These are phyloP conservation scores for Acipenser transmontanus DNA, from an alignment of 2,797 vertebrate species.

Conservation along the genomic window DNA sequence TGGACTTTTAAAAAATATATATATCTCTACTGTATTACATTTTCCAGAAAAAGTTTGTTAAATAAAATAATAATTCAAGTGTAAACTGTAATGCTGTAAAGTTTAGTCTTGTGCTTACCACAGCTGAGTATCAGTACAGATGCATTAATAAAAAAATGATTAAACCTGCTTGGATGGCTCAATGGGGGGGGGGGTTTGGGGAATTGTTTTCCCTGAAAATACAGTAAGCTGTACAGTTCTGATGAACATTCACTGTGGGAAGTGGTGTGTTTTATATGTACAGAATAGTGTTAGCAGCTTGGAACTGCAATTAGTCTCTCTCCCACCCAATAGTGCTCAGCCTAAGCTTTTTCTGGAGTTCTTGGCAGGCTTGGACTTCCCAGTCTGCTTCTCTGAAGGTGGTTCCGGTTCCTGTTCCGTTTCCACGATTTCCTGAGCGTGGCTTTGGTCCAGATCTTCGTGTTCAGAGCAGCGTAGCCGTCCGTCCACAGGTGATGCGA, in stretches of 20 bases:
- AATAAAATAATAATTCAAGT: constrained; percentile 60
- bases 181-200: constrained; percentile 57
- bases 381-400: constrained; percentile 32
- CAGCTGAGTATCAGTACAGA: constrained; percentile 69
- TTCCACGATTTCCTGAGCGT: constrained; percentile 33
- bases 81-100: constrained; percentile 56
- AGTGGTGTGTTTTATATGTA: constrained; percentile 33
- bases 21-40: constrained; percentile 42
- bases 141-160: constrained; percentile 39
- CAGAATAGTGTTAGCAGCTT: constrained; percentile 45
- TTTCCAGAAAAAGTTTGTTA: constrained; percentile 25
- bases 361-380: constrained; percentile 41
- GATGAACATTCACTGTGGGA: constrained; percentile 26
- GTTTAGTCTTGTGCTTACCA: constrained; percentile 37
- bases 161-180: constrained; percentile 51
- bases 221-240: constrained; percentile 46
- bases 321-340: constrained; percentile 53
- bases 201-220: constrained; percentile 54
- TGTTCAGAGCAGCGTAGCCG: constrained; percentile 85
- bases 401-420: constrained; percentile 38
- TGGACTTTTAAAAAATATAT: constrained; percentile 54
- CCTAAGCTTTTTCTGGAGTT: constrained; percentile 32
- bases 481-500: constrained; percentile 55
- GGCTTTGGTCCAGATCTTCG: constrained; percentile 51
- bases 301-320: constrained; percentile 42